Evolutionary conservation across 2,113 vertebrate genomes (phyloP).

Genomic region (Colossoma macropomum): DNA sequence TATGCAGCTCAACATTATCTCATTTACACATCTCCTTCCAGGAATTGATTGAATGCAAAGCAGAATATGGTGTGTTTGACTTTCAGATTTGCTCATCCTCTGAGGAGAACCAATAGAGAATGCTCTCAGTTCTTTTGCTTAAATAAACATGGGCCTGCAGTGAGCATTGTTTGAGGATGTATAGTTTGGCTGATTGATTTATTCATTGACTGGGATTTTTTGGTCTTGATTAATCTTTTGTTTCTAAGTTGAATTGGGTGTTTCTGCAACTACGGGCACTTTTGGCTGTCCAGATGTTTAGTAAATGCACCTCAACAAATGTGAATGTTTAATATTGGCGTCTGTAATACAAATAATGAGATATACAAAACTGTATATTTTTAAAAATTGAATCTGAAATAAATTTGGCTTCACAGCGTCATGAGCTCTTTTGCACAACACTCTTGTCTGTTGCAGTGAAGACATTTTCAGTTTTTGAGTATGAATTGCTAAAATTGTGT

Average conservation of each 20-base stretch:
- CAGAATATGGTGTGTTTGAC: slow-evolving; percentile 19
- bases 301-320: too few relatives aligned
- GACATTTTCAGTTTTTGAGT: too few relatives aligned
- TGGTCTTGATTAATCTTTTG: not conserved
- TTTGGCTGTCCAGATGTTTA: too few relatives aligned
- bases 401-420: too few relatives aligned
- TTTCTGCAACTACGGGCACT: too few relatives aligned
- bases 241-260: not conserved
- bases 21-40: slow-evolving; percentile 46
- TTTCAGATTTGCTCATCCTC: slow-evolving; percentile 1
- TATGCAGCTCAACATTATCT: slow-evolving; percentile 15
- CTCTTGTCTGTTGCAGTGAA: too few relatives aligned
- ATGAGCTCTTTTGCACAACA: too few relatives aligned
- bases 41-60: slow-evolving; percentile 47
- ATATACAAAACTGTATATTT: too few relatives aligned
- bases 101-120: not conserved
- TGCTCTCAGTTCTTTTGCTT: not conserved
- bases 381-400: too few relatives aligned
- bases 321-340: too few relatives aligned
- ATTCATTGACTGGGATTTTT: not conserved
- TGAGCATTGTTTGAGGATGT: not conserved
- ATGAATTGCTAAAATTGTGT: too few relatives aligned
- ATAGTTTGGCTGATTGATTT: not conserved
- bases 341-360: too few relatives aligned
- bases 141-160: not conserved